phyloP scores from a whole-genome alignment of 2,797 vertebrate species.

The Propithecus deckenii region DNA sequence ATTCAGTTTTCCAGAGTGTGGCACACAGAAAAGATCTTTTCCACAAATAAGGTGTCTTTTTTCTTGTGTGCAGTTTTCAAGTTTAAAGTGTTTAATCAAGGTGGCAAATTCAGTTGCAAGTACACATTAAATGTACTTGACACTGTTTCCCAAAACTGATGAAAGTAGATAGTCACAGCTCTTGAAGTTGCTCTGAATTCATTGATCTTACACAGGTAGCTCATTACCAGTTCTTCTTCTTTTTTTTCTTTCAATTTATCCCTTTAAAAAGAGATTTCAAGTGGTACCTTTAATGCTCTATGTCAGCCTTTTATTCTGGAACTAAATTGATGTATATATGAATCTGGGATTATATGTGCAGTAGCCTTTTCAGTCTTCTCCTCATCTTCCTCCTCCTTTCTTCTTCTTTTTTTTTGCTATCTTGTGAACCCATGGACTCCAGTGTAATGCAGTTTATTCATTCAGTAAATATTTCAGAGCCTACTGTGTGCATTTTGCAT shows the following conservation, averaged over 20 bases:
- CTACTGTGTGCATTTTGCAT: not conserved
- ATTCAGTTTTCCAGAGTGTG: not conserved
- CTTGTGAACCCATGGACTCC: not conserved
- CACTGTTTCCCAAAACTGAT: not conserved
- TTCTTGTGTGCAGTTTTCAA: not conserved
- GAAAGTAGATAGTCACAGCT: not conserved
- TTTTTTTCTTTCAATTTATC: not conserved
- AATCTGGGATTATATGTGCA: not conserved
- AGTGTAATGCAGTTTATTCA: not conserved
- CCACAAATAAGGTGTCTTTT: slow-evolving; percentile 6
- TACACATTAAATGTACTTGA: not conserved
- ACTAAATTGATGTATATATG: not conserved
- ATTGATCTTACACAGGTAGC: not conserved
- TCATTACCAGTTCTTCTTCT: not conserved
- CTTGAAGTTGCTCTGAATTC: not conserved
- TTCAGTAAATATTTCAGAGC: not conserved
- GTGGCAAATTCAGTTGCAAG: not conserved
- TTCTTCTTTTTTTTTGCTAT: not conserved
- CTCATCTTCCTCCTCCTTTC: not conserved
- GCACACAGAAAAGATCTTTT: not conserved
- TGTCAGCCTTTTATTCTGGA: not conserved
- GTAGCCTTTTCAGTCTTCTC: not conserved
- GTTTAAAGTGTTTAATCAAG: not conserved
- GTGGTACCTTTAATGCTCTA: not conserved
- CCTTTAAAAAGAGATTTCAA: slow-evolving; percentile 4